Evolutionary conservation across 2,797 vertebrate species (phyloP).

Genomic region (Centroberyx gerrardi): DNA sequence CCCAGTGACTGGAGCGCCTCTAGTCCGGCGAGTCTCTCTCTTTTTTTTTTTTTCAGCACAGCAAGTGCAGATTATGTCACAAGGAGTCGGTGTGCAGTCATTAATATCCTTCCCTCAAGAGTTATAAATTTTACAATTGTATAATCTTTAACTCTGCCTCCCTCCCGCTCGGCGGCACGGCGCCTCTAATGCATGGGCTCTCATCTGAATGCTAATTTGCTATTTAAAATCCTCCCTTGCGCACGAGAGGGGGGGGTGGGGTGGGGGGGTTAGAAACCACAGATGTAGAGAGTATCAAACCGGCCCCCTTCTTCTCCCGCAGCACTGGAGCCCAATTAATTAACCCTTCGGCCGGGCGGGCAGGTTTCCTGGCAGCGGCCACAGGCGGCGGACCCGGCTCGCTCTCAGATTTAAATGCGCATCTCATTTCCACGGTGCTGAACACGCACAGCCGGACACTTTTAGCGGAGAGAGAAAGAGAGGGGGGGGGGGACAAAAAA

Average conservation of each 20-base stretch:
- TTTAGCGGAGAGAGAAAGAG: constrained; percentile 83
- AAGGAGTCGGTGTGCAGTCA: constrained; percentile 80
- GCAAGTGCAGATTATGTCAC: constrained; percentile 59
- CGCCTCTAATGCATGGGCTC: constrained; percentile 36
- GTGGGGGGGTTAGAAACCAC: constrained; percentile 91
- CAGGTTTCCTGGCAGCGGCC: constrained; percentile 90
- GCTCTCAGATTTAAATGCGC: constrained; percentile 94
- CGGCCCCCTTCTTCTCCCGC: constrained; percentile 90
- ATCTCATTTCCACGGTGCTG: constrained; percentile 96
- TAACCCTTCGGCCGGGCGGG: constrained; percentile 93
- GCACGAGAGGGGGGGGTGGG: constrained; percentile 86
- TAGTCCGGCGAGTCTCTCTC: too few relatives aligned
- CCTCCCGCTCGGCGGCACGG: constrained; percentile 22
- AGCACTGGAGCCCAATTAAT: constrained; percentile 93
- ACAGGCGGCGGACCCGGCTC: constrained; percentile 88
- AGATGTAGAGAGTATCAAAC: constrained; percentile 96
- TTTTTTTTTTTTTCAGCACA: constrained; percentile 52
- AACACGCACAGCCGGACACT: constrained; percentile 88
- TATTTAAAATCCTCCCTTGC: constrained; percentile 95
- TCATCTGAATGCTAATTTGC: constrained; percentile 99
- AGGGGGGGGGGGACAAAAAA: constrained; percentile 71
- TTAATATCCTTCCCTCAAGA: constrained; percentile 83
- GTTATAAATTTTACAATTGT: constrained; percentile 61
- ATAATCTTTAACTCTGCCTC: background rate
- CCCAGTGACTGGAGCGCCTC: too few relatives aligned